A percentile compares a stretch with the other conserved stretches of the same genome.
Evolutionary conservation across 2,888 invertebrate genomes (phyloP).

Genomic region (Rutpela maculata): DNA sequence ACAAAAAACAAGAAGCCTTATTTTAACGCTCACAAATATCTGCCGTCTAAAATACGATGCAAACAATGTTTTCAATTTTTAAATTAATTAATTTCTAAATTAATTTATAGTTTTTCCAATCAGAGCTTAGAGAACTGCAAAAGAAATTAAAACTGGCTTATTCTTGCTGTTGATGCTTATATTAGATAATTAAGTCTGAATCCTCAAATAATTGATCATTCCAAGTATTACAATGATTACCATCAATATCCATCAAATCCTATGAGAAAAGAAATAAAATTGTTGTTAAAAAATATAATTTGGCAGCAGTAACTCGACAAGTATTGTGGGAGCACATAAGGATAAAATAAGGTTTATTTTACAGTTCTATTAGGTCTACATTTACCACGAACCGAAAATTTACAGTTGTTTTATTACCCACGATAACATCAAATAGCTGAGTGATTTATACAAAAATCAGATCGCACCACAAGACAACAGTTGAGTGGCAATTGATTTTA

Average conservation of each 20-base stretch:
- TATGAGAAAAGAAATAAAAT: neutral
- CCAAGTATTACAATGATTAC: neutral
- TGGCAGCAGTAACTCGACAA: neutral
- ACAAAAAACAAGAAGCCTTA: too few relatives aligned
- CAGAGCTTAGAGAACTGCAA: too few relatives aligned
- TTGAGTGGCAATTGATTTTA: constrained; percentile 69
- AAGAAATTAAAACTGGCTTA: too few relatives aligned
- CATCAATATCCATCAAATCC: neutral
- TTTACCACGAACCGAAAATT: constrained; percentile 51
- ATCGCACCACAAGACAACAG: constrained; percentile 62
- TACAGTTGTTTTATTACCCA: constrained; percentile 52
- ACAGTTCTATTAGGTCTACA: constrained; percentile 44
- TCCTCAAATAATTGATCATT: neutral
- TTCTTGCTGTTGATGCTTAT: too few relatives aligned
- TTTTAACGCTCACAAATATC: too few relatives aligned
- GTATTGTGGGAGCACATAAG: constrained; percentile 4
- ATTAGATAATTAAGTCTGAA: too few relatives aligned
- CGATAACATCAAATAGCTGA: constrained; percentile 60
- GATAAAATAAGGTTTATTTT: constrained; percentile 31
- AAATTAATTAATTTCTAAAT: too few relatives aligned
- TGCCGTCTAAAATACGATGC: too few relatives aligned
- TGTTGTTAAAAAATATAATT: neutral
- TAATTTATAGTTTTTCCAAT: too few relatives aligned
- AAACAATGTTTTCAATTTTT: too few relatives aligned
- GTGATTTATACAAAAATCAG: constrained; percentile 67